Evolutionary conservation across 2,113 vertebrate species (phyloP).

Genomic region (Ptilorrhoa leucosticta): DNA sequence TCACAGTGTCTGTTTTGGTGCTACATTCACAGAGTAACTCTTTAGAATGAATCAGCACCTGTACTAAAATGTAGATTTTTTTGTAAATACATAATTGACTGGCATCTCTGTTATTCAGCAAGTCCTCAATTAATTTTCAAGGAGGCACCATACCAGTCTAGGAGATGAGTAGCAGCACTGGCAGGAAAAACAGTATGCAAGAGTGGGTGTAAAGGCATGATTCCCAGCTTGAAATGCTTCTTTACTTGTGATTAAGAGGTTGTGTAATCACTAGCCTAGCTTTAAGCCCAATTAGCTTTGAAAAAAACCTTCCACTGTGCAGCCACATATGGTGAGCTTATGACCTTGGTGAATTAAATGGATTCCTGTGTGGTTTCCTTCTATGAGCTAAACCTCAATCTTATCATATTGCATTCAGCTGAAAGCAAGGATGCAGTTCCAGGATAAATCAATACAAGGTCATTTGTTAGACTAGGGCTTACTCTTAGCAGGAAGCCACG

Average conservation of each 20-base stretch:
- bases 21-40: not conserved
- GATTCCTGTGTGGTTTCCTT: not conserved
- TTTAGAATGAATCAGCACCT: not conserved
- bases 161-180: not conserved
- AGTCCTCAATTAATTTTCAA: not conserved
- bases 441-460: not conserved
- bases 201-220: not conserved
- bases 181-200: not conserved
- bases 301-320: not conserved
- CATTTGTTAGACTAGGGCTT: not conserved
- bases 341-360: not conserved
- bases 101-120: not conserved
- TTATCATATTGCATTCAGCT: not conserved
- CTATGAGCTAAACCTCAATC: not conserved
- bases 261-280: not conserved
- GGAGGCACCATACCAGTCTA: not conserved
- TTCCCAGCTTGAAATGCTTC: constrained; percentile 7
- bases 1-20: not conserved
- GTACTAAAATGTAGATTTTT: not conserved
- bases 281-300: not conserved
- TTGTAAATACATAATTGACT: not conserved
- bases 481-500: not conserved
- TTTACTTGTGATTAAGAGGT: constrained; percentile 3
- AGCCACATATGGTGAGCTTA: not conserved
- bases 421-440: not conserved